Percentiles rank a stretch among this genome's conserved stretches.
These are phyloP conservation scores for Microctonus brassicae DNA, from an alignment of 2,888 invertebrate species.

Conservation along the genomic window DNA sequence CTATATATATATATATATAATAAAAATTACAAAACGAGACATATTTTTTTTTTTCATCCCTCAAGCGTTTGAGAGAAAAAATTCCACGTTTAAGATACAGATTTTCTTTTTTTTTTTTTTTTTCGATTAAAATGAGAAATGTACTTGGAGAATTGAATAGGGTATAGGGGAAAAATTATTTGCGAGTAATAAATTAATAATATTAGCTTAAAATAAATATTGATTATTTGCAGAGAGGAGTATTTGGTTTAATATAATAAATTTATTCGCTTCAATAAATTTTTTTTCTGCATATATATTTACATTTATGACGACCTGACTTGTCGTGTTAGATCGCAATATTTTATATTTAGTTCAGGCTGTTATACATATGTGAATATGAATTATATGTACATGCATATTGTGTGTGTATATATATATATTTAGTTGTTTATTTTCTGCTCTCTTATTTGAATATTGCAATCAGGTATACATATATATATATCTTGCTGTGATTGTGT, in stretches of 20 bases:
- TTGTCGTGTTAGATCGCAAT: constrained; percentile 31
- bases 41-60: background rate
- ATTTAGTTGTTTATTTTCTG: background rate
- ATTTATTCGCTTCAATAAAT: no score
- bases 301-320: background rate
- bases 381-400: background rate
- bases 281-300: no score
- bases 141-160: no score
- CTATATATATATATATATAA: background rate
- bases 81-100: no score
- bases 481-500: background rate
- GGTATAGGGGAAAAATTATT: no score
- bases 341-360: constrained; percentile 30
- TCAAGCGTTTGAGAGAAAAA: no score
- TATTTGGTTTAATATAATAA: no score
- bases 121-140: background rate
- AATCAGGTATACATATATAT: background rate
- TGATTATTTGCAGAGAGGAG: no score
- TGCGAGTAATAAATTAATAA: no score
- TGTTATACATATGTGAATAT: background rate
- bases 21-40: background rate
- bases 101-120: no score
- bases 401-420: background rate
- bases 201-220: no score
- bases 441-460: background rate